Evolutionary conservation across 2,888 invertebrate genomes (phyloP), one percentile per base, ranked within the genome.

Genomic region (Conomelus anceps): DNA sequence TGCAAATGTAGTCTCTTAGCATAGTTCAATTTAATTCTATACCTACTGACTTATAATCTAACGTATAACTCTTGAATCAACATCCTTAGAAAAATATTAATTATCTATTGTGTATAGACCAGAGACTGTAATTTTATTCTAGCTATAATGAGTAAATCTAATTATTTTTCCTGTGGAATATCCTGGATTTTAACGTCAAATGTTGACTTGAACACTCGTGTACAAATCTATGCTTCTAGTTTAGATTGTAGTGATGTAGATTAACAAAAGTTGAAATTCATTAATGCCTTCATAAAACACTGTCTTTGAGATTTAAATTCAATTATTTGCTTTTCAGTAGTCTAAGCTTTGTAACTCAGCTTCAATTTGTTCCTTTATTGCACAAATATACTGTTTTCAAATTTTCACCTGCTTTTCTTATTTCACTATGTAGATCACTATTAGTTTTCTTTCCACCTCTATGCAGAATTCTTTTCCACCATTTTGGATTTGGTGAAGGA

Each of bases 71-170:
- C n/a, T 63, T 63, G 63, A n/a, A n/a, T 63, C 23, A 41, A 17
- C 87, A 87, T 88, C 87, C 84, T 89, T 84, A 89, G 87, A 63
- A 24, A 0, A 63, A 34, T 29, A 23, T 22, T 20, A n/a, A n/a
- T n/a, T n/a, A n/a, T n/a, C n/a, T n/a, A n/a, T n/a, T n/a, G n/a
- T 89, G 89, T 89, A 89, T 88, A 89, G 88, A 85, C 88, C 34
- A 88, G 87, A 89, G 84, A 29, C 63, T 85, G 87, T 89, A 84
- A 84, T 89, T 87, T 89, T 84, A 34, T 85, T 85, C 23, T 85
- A 41, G 41, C 11, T 85, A 20, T 41, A 41, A 41, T 41, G 17
- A 17, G n/a, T n/a, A n/a, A 6, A n/a, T 4, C 63, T 63, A n/a
- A n/a, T n/a, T 63, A 63, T 63, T 63, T 6, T 63, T 20, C 63